Base-by-base conservation (phyloP, 2,797 vertebrate genomes). In the Melanotaenia nigrans region DNA sequence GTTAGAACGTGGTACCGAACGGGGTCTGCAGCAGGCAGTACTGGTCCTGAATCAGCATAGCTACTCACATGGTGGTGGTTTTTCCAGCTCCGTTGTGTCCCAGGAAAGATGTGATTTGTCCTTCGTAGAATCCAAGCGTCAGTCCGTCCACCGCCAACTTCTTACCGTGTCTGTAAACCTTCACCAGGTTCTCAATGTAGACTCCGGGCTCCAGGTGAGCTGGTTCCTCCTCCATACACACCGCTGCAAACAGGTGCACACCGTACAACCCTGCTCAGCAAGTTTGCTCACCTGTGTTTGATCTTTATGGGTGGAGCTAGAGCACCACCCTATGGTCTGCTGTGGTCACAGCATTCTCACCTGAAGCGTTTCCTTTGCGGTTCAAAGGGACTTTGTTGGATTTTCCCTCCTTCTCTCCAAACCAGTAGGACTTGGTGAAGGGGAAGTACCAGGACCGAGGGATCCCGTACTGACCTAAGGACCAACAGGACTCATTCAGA, bases 81-180 rank as follows among this genome's bases (percentile, higher is more conserved):
- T 99, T 99, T 10, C 98, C 98, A 0, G 98, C 98, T 87, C 98
- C 98, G 1, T 99, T 99, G 91, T 99, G 98, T 42, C 98, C 98
- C 79, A 99, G 88, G 84, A 99, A 99, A 22, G 98, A 99, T 0
- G 97, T 98, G 86, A 99, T 99, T 77, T 99, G 98, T 55, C 95
- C 97, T 89, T 99, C 96, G 0, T 98, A 99, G 89, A 99, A 99
- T 71, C 97, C 97, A 6, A 99, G 91, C 0, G 96, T 96, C 68
- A 99, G 94, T 59, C 96, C 98, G 78, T 99, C 97, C 8, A 99
- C 96, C 0, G 98, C 98, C 85, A 96, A 93, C 81, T 99, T 99
- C 86, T 95, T 97, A 35, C 97, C 96, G 16, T 97, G 95, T 59
- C 95, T 95, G 70, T 99, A 99, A 61, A 99, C 95, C 83, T 99